Conservation (phyloP, 37 sponge, comb jelly and placozoan species). For the Spongilla lacustris region DNA sequence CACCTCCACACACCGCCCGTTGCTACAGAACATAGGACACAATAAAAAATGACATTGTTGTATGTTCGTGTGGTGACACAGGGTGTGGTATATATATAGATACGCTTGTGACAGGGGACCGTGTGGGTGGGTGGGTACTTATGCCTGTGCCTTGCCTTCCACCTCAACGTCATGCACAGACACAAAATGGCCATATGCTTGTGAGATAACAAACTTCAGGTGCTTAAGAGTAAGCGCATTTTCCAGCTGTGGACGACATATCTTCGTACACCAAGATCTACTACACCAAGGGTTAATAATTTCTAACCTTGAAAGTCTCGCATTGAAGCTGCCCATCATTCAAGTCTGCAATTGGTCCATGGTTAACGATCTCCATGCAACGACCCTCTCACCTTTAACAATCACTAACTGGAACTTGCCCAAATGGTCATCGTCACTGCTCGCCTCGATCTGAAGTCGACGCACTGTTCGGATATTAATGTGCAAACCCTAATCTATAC, state of each 20-base stretch:
- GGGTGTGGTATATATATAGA: background rate
- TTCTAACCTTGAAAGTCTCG: constrained; percentile 49
- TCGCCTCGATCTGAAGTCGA: constrained; percentile 16
- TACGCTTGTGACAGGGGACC: background rate
- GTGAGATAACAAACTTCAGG: constrained; percentile 42
- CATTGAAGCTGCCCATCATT: constrained; percentile 54
- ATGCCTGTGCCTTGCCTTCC: constrained; percentile 14
- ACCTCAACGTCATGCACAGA: constrained; percentile 55
- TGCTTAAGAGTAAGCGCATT: constrained; percentile 18
- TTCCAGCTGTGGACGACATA: background rate
- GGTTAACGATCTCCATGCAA: background rate
- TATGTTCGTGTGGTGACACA: background rate
- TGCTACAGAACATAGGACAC: background rate
- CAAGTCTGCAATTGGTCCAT: constrained; percentile 21
- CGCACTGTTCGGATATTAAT: background rate
- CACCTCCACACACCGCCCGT: background rate
- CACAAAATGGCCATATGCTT: constrained; percentile 73
- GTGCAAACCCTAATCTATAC: background rate
- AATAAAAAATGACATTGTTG: background rate
- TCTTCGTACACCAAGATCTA: background rate
- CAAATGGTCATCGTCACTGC: constrained; percentile 31
- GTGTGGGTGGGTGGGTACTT: background rate
- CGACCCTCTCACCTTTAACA: constrained; percentile 33
- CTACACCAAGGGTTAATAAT: background rate
- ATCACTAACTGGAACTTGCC: constrained; percentile 26